Evolutionary conservation across 2,797 vertebrate species (phyloP), one percentile per base, ranked within the genome.

Genomic region (Uromys caudimaculatus): DNA sequence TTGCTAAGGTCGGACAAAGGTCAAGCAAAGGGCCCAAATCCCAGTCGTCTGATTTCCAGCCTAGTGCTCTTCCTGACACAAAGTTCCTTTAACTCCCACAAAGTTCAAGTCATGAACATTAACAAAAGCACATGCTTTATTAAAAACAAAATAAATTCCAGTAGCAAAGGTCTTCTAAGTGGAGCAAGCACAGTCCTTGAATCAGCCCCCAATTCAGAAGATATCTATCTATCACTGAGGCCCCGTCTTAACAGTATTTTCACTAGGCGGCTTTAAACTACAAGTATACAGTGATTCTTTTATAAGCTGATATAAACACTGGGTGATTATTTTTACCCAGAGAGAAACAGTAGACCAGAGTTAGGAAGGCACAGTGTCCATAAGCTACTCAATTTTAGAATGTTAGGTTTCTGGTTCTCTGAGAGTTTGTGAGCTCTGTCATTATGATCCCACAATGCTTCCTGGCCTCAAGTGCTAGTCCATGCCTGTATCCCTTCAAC

Each of bases 61-160:
- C 23, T 73, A 71, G 10, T 69, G 60, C 52, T 82, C 50, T 41
- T 87, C 52, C 56, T 88, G 35, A 35, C 69, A 91, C 58, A 56
- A 77, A 96, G 38, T 77, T n/a, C 27, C 52, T 84, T 47, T 35
- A 64, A 62, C 50, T 93, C 21, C 38, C 73, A 79, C 50, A 64
- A 81, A 95, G 41, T 62, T 50, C 29, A 62, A 95, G 38, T 87
- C 60, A 96, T 97, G 91, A 95, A 71, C 56, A 82, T 90, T 88
- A 95, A 75, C 60, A 81, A 96, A 89, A 91, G 83, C 47, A 81
- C 56, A 83, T 81, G 84, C 50, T 97, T 78, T 89, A 91, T 7
- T 93, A 75, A 76, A 62, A 86, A 90, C 50, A 71, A 96, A 47
- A 83, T 67, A 19, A 86, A 47, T 93, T 76, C 52, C 32, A 86